Evolutionary conservation across 2,888 invertebrate species (phyloP).

Genomic region (Meghimatium bilineatum): DNA sequence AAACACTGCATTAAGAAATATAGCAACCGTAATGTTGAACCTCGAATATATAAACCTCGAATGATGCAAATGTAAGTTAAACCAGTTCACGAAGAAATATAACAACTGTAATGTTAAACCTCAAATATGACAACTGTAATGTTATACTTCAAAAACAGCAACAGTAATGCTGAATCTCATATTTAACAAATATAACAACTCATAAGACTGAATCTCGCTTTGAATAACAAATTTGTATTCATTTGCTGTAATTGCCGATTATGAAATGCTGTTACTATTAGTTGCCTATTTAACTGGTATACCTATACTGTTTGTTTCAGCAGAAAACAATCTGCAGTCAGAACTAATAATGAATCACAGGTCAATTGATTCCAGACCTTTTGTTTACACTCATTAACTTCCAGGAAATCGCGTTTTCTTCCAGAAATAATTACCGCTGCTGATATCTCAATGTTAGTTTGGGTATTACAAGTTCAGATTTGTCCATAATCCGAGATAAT

Average conservation of each 20-base stretch:
- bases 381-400: conserved; percentile 2
- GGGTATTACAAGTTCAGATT: conserved; percentile 6
- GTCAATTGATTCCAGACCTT: background rate
- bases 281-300: background rate
- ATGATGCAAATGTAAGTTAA: too few species aligned
- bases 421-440: background rate
- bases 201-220: background rate
- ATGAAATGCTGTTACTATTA: background rate
- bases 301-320: too few species aligned
- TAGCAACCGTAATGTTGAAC: background rate
- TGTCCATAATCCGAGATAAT: background rate
- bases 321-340: background rate
- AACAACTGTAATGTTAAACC: too few species aligned
- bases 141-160: too few species aligned
- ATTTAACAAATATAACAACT: too few species aligned
- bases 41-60: too few species aligned
- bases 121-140: too few species aligned
- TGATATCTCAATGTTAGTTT: background rate
- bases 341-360: conserved; percentile 6
- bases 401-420: background rate
- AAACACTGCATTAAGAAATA: background rate
- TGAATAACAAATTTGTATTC: background rate
- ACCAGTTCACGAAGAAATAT: too few species aligned
- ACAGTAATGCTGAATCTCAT: too few species aligned
- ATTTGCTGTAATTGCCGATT: background rate